Conservation (phyloP, 1,140 invertebrate genomes). For the Diachasmimorpha longicaudata region DNA sequence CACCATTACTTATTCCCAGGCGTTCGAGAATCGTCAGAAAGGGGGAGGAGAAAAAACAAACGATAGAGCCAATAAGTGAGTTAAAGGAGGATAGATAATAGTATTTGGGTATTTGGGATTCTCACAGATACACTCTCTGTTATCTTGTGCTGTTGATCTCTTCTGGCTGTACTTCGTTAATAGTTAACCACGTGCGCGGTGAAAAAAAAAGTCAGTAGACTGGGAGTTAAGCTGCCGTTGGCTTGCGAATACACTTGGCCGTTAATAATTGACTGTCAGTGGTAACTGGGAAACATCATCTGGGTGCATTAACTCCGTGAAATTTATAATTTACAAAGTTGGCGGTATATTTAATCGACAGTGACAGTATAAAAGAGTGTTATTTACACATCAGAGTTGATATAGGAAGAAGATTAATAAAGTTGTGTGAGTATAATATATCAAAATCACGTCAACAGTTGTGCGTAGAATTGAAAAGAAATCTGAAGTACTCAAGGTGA, state of each 20-base stretch:
- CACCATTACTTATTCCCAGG: conserved; percentile 13
- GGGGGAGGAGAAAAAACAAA: neutral
- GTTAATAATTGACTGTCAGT: neutral
- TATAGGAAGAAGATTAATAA: neutral
- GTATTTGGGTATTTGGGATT: neutral
- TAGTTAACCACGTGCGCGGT: neutral
- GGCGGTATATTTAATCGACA: neutral
- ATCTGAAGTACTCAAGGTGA: neutral
- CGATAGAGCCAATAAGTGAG: neutral
- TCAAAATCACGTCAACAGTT: conserved; percentile 4
- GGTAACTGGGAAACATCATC: neutral
- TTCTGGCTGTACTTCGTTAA: neutral
- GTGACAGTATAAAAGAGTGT: neutral
- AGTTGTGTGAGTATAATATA: neutral
- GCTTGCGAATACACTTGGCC: neutral
- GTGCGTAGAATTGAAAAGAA: neutral
- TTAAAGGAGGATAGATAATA: neutral
- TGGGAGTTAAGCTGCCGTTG: neutral
- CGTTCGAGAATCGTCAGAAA: conserved; percentile 1
- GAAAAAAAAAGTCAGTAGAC: neutral
- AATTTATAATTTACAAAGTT: neutral
- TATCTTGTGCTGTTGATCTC: neutral
- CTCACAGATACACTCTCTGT: neutral
- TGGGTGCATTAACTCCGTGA: neutral
- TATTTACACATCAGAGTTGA: neutral